Percentiles rank a stretch among this genome's conserved stretches.
Conservation (phyloP, 2,797 vertebrate genomes). For the Notolabrus celidotus region DNA sequence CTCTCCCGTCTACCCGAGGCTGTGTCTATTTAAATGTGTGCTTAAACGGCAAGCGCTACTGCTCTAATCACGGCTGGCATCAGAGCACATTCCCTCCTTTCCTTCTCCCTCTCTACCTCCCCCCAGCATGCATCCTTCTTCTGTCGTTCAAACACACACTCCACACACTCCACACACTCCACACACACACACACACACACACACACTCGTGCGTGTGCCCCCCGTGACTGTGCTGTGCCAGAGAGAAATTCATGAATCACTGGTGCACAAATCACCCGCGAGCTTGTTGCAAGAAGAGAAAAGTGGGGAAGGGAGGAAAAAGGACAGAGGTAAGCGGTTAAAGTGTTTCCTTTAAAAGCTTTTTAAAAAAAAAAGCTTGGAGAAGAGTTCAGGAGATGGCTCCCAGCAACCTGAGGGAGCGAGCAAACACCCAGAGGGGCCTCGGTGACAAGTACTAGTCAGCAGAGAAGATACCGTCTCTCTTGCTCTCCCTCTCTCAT, state of each 20-base stretch:
- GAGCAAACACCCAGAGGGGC: slow-evolving; percentile 45
- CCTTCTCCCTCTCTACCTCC: slow-evolving; percentile 34
- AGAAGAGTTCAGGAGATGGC: slow-evolving; percentile 58
- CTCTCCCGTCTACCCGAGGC: slow-evolving; percentile 57
- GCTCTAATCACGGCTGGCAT: slow-evolving; percentile 79
- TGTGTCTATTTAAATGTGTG: slow-evolving; percentile 80
- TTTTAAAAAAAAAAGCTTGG: slow-evolving; percentile 32
- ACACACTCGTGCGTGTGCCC: slow-evolving; percentile 30
- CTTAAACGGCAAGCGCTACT: slow-evolving; percentile 72
- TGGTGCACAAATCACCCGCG: slow-evolving; percentile 73
- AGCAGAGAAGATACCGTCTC: slow-evolving; percentile 44
- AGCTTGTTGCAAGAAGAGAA: slow-evolving; percentile 62
- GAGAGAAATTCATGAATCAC: slow-evolving; percentile 81
- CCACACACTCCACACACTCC: slow-evolving; percentile 13
- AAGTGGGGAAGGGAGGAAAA: slow-evolving; percentile 38
- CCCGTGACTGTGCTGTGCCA: slow-evolving; percentile 67
- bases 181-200: slow-evolving; percentile 23
- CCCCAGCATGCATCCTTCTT: slow-evolving; percentile 58
- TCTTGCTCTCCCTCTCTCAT: slow-evolving; percentile 30
- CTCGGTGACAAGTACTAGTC: slow-evolving; percentile 53
- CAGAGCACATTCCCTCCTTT: slow-evolving; percentile 50
- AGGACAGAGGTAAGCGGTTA: slow-evolving; percentile 60
- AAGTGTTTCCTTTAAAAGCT: slow-evolving; percentile 72
- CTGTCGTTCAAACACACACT: slow-evolving; percentile 56
- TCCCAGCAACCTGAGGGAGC: slow-evolving; percentile 57